Evolutionary conservation across 2,888 invertebrate species (phyloP), one percentile per base, ranked within the genome.

Genomic region (Escarpia spicata): DNA sequence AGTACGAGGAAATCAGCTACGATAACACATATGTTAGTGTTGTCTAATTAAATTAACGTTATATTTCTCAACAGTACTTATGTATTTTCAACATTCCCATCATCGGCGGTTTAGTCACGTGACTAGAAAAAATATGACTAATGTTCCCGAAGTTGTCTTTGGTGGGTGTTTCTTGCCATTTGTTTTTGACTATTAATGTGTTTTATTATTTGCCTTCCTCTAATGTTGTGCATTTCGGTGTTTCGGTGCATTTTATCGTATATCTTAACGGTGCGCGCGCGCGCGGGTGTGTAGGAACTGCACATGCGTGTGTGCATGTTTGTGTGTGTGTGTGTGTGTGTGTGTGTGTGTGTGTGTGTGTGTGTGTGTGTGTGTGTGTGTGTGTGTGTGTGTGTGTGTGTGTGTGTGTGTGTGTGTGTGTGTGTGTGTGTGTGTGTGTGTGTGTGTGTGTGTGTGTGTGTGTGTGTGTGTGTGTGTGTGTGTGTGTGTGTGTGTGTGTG

Each of bases 341-440:
- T 43, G 37, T 60, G 92, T 43, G 60, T 92, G 75, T 75, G 45
- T 91, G 92, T 92, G 45, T 92, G 91, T 92, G 37, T 92, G 92
- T 92, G 31, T 92, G 92, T 75, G 75, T 91, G 90, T 75, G 91
- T 92, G 91, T 43, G 43, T 92, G 89, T 92, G 58, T 92, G 91
- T 92, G 60, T 91, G 60, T 91, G 58, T 92, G 60, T 92, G 58
- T 90, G 90, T 92, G 43, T 90, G 90, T 92, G 37, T 90, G 44
- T 92, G 15, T 90, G 90, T 90, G 37, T 45, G 90, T 90, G 45
- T 92, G 92, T 92, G 52, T 44, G 52, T 43, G 58, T 92, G 60
- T 58, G 58, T 58, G 92, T 92, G 58, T 44, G 92, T 92, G 43
- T 52, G 31, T 92, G 58, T 92, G 43, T 45, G 19, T 92, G n/a